Base-by-base conservation (phyloP, 2,113 vertebrate genomes). In the Acanthochromis polyacanthus region DNA sequence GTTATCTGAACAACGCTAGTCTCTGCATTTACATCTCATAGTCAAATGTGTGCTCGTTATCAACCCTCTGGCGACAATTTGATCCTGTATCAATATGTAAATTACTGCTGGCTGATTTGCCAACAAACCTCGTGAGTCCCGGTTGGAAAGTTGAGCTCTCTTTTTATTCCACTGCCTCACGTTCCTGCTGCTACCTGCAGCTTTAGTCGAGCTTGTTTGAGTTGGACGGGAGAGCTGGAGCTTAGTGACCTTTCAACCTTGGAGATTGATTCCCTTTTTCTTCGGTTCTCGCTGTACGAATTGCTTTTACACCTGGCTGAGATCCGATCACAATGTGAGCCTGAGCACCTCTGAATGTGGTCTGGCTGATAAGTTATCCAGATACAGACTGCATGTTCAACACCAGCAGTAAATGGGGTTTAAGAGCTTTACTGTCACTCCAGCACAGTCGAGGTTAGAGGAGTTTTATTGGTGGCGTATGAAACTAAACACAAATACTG, bases 271-370 rank as follows among this genome's bases (percentile, higher is more conserved):
- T 74, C 56, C 46, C 25, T 14, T 74, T 70, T 43, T 43, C 38
- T 51, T 71, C 58, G 22, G 53, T 66, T 80, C 50, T 66, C 55
- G 19, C 56, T 55, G 51, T 40, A 57, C 58, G 57, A 32, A 81
- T 81, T 69, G 53, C 79, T 81, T 75, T 81, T 70, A 58, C 79
- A 81, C 71, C 71, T 75, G 78, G 72, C 51, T 57, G 58, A 75
- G 40, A 56, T 32, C 17, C 32, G 57, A 38, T 40, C 64, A 50
- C 70, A 36, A 59, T 32, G 19, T 7, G 40, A 56, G 40, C 61
- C 28, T 30, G 53, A 45, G 40, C 63, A 19, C 63, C 64, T 67
- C 48, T 63, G 61, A 52, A 67, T 38, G 70, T 46, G 50, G 51
- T 51, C 78, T 5, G n/a, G 22, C 52, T 58, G 53, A 63, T 75